Evolutionary conservation across 2,113 vertebrate species (phyloP).

Genomic region (Myrmecophaga tridactyla): DNA sequence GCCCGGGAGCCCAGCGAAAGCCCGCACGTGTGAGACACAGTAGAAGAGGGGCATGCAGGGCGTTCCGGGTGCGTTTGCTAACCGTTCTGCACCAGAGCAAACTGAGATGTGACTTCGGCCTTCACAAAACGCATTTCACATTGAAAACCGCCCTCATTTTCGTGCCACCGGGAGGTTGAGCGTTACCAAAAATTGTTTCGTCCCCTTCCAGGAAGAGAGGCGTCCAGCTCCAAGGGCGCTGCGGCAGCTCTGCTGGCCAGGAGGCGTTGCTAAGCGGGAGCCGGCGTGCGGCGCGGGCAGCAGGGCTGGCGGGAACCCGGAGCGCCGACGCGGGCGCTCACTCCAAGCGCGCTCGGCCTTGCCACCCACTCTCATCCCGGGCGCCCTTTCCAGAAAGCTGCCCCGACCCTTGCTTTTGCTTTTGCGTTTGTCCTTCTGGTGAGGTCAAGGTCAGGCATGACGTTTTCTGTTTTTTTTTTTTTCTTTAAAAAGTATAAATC

Average conservation of each 20-base stretch:
- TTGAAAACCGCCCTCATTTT: not conserved
- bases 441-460: not conserved
- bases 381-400: not conserved
- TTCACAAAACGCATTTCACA: not conserved
- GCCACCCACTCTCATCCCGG: not conserved
- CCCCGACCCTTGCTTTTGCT: fast-evolving
- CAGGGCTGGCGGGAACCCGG: no score
- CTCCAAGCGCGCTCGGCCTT: fast-evolving
- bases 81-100: slow-evolving; percentile 35
- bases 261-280: no score
- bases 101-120: not conserved
- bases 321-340: not conserved
- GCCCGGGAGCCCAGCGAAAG: not conserved
- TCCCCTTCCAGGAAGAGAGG: not conserved
- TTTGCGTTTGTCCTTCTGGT: not conserved
- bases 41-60: not conserved
- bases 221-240: not conserved
- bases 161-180: not conserved
- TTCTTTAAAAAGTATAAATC: not conserved
- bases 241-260: not conserved
- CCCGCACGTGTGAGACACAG: slow-evolving; percentile 21
- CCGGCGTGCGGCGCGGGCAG: no score
- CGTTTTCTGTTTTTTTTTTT: no score
- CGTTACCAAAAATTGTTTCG: not conserved
- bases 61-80: not conserved